A percentile compares a stretch with the other conserved stretches of the same genome.
These are phyloP conservation scores for Axea sp. DNA, from an alignment of 2,888 invertebrate species.

Conservation along the genomic window DNA sequence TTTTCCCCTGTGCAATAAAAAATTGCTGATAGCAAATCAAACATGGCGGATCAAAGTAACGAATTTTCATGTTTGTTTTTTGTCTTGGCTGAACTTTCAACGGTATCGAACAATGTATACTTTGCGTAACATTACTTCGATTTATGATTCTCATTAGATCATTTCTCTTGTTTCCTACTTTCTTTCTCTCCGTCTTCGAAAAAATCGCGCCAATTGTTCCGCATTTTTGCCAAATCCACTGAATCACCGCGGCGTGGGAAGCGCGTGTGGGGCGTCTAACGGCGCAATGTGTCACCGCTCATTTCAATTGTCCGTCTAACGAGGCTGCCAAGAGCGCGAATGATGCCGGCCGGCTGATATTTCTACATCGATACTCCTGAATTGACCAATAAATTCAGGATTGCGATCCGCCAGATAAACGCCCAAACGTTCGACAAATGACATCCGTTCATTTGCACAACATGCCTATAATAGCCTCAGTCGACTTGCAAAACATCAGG, in stretches of 20 bases:
- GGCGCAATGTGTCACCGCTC: slow-evolving; percentile 58
- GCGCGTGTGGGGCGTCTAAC: slow-evolving; percentile 56
- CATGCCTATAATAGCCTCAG: slow-evolving; percentile 24
- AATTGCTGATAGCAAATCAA: no score
- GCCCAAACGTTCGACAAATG: slow-evolving; percentile 57
- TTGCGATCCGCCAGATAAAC: slow-evolving; percentile 52
- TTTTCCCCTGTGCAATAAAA: no score
- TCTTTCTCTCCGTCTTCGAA: neutral
- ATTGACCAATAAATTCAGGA: slow-evolving; percentile 57
- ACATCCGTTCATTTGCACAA: slow-evolving; percentile 57
- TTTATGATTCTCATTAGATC: neutral
- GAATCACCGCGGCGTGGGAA: slow-evolving; percentile 56
- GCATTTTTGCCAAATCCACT: slow-evolving; percentile 25
- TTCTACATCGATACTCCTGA: slow-evolving; percentile 57
- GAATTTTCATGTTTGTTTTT: no score
- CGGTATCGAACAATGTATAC: no score
- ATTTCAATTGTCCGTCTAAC: slow-evolving; percentile 58
- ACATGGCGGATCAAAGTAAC: no score
- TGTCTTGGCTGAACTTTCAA: no score
- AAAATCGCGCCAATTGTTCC: slow-evolving; percentile 40
- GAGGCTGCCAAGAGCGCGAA: slow-evolving; percentile 40
- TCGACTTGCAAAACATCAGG: slow-evolving; percentile 24
- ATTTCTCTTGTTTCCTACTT: neutral
- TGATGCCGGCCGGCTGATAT: slow-evolving; percentile 47
- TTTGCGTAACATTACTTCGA: no score